A percentile compares a stretch with the other conserved stretches of the same genome.
Evolutionary conservation across 2,888 invertebrate species (phyloP).

Genomic region (Ichneumoninae sp.): DNA sequence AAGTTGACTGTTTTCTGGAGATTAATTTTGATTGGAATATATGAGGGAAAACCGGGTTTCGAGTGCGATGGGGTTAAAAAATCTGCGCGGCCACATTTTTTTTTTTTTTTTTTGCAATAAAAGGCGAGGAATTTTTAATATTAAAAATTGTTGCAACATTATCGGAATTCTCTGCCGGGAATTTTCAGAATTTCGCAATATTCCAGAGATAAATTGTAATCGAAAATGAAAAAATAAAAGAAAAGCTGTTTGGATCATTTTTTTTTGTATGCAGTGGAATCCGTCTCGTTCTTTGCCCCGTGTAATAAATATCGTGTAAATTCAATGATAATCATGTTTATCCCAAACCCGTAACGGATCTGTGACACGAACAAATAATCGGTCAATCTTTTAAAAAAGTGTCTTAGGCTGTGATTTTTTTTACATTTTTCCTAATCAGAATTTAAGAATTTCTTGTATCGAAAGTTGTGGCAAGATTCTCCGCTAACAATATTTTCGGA

Average conservation of each 20-base stretch:
- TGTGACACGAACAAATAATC: slow-evolving; percentile 32
- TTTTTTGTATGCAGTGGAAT: neutral
- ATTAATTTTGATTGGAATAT: neutral
- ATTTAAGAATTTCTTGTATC: no score
- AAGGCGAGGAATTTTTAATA: neutral
- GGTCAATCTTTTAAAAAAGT: no score
- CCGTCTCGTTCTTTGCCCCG: neutral
- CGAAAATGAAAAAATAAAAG: no score
- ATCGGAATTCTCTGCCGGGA: neutral
- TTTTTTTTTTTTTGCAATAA: neutral
- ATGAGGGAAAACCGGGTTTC: neutral
- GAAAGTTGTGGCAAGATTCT: no score
- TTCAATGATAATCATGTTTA: slow-evolving; percentile 45
- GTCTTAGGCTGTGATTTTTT: no score
- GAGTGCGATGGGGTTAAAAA: neutral
- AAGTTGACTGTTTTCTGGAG: neutral
- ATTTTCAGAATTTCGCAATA: neutral
- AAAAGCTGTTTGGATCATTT: no score
- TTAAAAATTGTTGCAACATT: neutral
- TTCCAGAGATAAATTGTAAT: neutral
- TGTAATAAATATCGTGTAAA: slow-evolving; percentile 3
- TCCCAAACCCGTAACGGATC: slow-evolving; percentile 28
- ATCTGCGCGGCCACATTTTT: neutral
- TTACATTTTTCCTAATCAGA: no score
- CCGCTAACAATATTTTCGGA: no score